Percentiles rank a stretch among this genome's conserved stretches.
phyloP scores from a whole-genome alignment of 2,797 vertebrate species.

The Spea hammondii region DNA sequence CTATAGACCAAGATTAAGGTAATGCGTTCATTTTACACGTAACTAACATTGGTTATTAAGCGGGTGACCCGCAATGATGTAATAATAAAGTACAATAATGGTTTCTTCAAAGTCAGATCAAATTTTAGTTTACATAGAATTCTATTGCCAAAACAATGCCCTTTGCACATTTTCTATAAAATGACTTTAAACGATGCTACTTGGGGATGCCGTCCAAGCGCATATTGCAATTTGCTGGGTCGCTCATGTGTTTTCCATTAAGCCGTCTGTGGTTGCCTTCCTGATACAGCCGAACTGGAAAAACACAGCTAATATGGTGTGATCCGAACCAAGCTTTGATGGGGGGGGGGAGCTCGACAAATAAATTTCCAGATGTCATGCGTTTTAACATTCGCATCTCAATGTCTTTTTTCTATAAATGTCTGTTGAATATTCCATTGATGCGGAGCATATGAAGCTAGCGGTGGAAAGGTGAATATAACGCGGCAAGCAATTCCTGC shows the following conservation, averaged over 20 bases:
- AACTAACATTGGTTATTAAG: no score
- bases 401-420: conserved; percentile 99
- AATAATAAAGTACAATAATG: no score
- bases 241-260: conserved; percentile 99
- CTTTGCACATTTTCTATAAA: conserved; percentile 64
- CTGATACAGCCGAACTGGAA: conserved; percentile 98
- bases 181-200: conserved; percentile 84
- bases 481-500: conserved; percentile 66
- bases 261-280: conserved; percentile 97
- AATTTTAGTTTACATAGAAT: not conserved
- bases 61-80: no score
- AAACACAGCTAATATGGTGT: conserved; percentile 99
- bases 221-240: conserved; percentile 75
- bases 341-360: conserved; percentile 90
- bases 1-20: no score
- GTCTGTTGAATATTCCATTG: conserved; percentile 91
- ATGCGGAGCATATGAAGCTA: conserved; percentile 90
- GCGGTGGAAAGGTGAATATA: conserved; percentile 75
- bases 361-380: conserved; percentile 96
- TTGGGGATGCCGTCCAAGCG: conserved; percentile 71
- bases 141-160: conserved; percentile 56
- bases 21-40: no score
- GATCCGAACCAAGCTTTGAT: conserved; percentile 97
- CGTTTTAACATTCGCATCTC: conserved; percentile 97
- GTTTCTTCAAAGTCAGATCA: no score